phyloP scores from a whole-genome alignment of 2,113 vertebrate species.

The Hemichromis elongatus region DNA sequence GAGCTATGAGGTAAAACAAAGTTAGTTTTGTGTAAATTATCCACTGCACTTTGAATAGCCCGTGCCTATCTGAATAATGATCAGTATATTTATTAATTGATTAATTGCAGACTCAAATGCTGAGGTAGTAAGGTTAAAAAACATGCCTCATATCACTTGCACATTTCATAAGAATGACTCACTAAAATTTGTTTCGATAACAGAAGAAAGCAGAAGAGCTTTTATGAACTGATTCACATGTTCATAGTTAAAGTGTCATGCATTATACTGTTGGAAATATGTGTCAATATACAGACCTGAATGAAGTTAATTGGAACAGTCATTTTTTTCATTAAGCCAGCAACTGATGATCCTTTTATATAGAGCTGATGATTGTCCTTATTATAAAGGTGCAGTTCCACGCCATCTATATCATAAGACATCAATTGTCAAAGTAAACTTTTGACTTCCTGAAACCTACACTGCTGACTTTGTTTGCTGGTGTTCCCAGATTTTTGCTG shows the following conservation, averaged over 20 bases:
- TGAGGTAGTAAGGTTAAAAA: not conserved
- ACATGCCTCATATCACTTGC: not conserved
- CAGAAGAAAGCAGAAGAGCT: not conserved
- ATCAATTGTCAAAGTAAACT: not conserved
- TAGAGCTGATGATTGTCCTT: not conserved
- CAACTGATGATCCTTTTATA: not conserved
- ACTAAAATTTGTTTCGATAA: not conserved
- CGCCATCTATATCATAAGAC: not conserved
- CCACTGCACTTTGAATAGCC: not conserved
- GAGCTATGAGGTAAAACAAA: constrained; percentile 82
- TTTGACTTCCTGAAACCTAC: not conserved
- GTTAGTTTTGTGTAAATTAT: not conserved
- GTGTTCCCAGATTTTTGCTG: constrained; percentile 80
- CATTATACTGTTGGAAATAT: not conserved
- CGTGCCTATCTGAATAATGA: not conserved
- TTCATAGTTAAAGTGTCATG: not conserved
- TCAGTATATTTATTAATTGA: not conserved
- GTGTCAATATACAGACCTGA: not conserved
- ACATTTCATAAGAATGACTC: not conserved
- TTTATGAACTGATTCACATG: not conserved
- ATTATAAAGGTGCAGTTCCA: not conserved
- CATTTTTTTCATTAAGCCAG: not conserved
- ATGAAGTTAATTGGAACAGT: not conserved
- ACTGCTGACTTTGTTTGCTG: not conserved
- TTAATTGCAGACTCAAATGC: not conserved